Percentiles rank a stretch among this genome's conserved stretches.
These are phyloP conservation scores for Strigamia crassipes DNA, from an alignment of 2,888 invertebrate species.

Conservation along the genomic window DNA sequence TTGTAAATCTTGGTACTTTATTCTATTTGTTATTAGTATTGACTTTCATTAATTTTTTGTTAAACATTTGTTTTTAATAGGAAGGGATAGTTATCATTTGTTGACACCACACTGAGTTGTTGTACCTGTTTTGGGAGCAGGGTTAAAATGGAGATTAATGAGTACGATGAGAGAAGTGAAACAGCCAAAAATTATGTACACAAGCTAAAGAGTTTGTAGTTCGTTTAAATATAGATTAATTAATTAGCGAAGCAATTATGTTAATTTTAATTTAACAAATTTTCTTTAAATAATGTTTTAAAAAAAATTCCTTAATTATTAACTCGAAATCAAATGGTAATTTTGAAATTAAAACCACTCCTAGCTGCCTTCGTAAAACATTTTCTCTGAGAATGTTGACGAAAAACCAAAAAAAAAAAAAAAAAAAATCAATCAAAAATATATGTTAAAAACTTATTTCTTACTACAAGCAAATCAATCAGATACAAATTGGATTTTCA, in stretches of 20 bases:
- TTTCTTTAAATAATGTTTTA: background rate
- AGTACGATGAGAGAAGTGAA: slow-evolving; percentile 27
- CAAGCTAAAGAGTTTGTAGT: slow-evolving; percentile 11
- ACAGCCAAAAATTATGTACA: slow-evolving; percentile 21
- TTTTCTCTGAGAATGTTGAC: slow-evolving; percentile 11
- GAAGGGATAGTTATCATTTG: background rate
- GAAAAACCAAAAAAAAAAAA: background rate
- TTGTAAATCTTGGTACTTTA: slow-evolving; percentile 14
- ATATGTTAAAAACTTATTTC: background rate
- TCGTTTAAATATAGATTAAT: background rate
- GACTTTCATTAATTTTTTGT: background rate
- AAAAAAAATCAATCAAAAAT: background rate
- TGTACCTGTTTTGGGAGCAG: slow-evolving; percentile 12
- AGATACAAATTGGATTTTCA: background rate
- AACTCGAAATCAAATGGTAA: background rate
- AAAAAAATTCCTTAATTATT: background rate
- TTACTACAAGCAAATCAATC: background rate
- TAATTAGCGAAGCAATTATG: slow-evolving; percentile 1
- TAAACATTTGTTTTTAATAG: background rate
- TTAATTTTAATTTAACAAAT: background rate
- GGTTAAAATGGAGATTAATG: slow-evolving; percentile 21
- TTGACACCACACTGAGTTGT: slow-evolving; percentile 1
- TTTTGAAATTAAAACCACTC: background rate
- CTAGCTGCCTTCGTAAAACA: slow-evolving; percentile 18
- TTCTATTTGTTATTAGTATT: background rate